phyloP scores from a whole-genome alignment of 2,888 invertebrate genomes.

The Terebella lapidaria region DNA sequence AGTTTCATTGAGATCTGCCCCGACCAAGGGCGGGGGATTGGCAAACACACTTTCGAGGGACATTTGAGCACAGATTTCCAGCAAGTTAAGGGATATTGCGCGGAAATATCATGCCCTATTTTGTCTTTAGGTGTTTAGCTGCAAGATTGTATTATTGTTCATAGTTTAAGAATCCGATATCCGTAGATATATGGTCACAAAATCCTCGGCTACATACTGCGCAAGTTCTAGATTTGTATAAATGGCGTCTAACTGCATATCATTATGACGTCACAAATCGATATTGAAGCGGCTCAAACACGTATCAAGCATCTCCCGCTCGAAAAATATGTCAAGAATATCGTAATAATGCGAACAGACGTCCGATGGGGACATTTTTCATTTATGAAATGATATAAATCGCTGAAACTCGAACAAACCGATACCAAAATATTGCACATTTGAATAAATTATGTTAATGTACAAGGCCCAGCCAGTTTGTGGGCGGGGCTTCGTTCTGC shows the following conservation, averaged over 20 bases:
- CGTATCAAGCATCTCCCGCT: background rate
- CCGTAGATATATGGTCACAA: background rate
- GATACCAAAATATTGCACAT: no score
- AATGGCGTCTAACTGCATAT: background rate
- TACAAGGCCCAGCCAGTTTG: no score
- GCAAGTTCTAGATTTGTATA: background rate
- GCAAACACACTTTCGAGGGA: constrained; percentile 40
- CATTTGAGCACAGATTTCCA: constrained; percentile 22
- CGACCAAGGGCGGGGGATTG: constrained; percentile 14
- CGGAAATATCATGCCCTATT: constrained; percentile 5
- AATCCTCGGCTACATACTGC: background rate
- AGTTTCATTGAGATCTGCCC: constrained; percentile 9
- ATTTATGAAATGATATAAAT: no score
- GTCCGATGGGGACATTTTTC: no score
- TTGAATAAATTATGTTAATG: no score
- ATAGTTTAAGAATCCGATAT: background rate
- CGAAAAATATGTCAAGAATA: no score
- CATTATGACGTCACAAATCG: background rate
- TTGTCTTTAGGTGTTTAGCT: constrained; percentile 14
- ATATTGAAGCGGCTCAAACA: no score
- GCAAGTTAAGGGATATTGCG: constrained; percentile 9
- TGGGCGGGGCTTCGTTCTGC: no score
- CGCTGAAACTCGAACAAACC: no score
- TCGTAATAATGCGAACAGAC: no score
- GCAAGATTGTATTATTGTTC: constrained; percentile 2